Evolutionary conservation across 2,113 vertebrate genomes (phyloP), one percentile per base, ranked within the genome.

Genomic region (Zingel zingel): DNA sequence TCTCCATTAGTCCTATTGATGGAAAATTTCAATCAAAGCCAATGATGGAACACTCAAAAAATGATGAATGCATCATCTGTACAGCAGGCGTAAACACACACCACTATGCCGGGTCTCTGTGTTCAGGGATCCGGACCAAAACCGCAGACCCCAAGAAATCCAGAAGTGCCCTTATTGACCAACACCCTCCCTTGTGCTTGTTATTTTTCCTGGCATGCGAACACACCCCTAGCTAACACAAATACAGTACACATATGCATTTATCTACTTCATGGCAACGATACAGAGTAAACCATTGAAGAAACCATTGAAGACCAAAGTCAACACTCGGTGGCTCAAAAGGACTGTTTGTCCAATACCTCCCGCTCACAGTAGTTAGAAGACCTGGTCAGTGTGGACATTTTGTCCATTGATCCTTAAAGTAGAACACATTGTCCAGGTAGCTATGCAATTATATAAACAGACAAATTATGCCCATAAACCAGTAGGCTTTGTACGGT

Each of bases 121-220:
- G 84, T 87, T 79, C 77, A 67, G 63, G 68, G 62, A 73, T 75
- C 77, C 4, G 15, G 68, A 76, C 81, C 65, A 23, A 90, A 88
- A 88, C 89, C 88, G 6, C 91, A 90, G 84, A 89, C 80, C 88
- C 88, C 84, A 50, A 84, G 77, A 88, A 92, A 88, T 91, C 88
- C 82, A 91, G 89, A 83, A 84, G 81, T 76, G 86, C 77, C 73
- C 77, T 75, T 89, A 84, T 88, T 89, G 91, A 93, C 91, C 90
- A 92, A 94, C 90, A 94, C 91, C 87, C 91, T 85, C 74, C 77
- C 90, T 91, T 90, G 83, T 92, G 92, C 84, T 89, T 81, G 89
- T 91, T 93, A 89, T 92, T 94, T 92, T 89, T 90, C 79, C 93
- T 94, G 91, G 92, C 94, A 84, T 5, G 45, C 33, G 72, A 91